Evolutionary conservation across 2,113 vertebrate species (phyloP), one percentile per base, ranked within the genome.

Genomic region (Tautogolabrus adspersus): DNA sequence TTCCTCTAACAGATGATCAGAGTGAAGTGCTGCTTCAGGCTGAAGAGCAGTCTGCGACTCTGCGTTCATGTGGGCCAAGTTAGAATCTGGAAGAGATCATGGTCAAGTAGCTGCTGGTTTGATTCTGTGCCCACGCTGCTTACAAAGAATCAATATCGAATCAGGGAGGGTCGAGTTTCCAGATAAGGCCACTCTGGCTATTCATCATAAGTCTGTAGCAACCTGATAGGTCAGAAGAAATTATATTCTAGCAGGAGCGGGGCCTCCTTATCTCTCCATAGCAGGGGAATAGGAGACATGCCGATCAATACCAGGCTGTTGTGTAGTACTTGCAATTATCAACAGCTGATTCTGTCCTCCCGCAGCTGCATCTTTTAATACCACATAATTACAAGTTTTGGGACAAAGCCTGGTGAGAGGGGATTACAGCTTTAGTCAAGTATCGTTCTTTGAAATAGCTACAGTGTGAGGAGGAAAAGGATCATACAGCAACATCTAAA

Each of bases 191-290:
- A 95, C 93, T 95, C 93, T 73, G 77, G 97, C 96, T 96, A 97
- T 98, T 98, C 98, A 98, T 98, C 97, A 98, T 97, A 98, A 97
- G 97, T 97, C 96, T 96, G 96, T 95, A 95, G 95, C 94, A 96
- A 97, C 96, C 96, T 96, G 96, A 97, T 96, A 97, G 97, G 96
- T 97, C 96, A 96, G 96, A 96, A 96, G 97, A 97, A 96, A 98
- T 97, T 95, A 97, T 98, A 97, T 96, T 97, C 96, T 95, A 94
- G 93, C 95, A 95, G 95, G 75, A 87, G 82, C 26, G 65, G 95
- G 91, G 92, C 92, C 94, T 96, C 95, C 97, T 99, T 98, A 99
- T 98, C 97, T 97, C 96, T 93, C 92, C 92, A 93, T 93, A 94
- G 96, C 97, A 98, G 97, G 95, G 96, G 96, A 97, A 95, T 94